These are phyloP conservation scores for Chauna torquata DNA, from an alignment of 2,113 vertebrate genomes.

Conservation along the genomic window DNA sequence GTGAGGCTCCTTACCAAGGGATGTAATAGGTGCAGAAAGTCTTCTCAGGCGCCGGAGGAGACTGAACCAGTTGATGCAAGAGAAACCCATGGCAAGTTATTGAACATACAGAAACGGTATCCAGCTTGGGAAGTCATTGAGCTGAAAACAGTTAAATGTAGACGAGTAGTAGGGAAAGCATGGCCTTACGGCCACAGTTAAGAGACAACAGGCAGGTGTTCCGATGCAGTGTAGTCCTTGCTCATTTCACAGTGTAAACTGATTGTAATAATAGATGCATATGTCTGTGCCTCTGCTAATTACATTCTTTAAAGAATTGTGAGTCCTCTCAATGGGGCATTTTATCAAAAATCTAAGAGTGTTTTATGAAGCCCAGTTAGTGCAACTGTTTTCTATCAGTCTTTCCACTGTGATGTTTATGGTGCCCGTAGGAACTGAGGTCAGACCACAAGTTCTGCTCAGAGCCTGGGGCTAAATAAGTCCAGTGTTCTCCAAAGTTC, in stretches of 20 bases:
- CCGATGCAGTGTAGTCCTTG: fast-evolving
- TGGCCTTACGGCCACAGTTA: neutral
- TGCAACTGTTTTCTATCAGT: neutral
- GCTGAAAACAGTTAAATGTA: neutral
- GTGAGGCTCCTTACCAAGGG: neutral
- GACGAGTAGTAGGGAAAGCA: neutral
- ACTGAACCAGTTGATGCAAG: neutral
- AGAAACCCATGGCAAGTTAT: neutral
- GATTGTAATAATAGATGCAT: neutral
- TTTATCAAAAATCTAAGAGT: neutral
- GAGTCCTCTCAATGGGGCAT: too few relatives aligned
- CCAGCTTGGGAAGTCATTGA: neutral
- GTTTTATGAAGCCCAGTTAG: neutral
- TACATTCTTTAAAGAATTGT: neutral
- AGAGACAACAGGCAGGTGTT: fast-evolving
- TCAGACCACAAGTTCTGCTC: neutral
- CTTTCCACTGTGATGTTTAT: neutral
- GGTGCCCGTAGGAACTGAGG: neutral
- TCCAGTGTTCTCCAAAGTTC: fast-evolving
- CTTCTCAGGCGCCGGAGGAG: neutral
- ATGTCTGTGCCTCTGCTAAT: neutral
- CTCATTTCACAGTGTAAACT: neutral
- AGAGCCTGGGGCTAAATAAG: neutral
- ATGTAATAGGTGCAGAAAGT: neutral
- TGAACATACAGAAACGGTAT: neutral